Base-by-base conservation (phyloP, 2,888 invertebrate genomes). In the Willowsia nigromaculata region DNA sequence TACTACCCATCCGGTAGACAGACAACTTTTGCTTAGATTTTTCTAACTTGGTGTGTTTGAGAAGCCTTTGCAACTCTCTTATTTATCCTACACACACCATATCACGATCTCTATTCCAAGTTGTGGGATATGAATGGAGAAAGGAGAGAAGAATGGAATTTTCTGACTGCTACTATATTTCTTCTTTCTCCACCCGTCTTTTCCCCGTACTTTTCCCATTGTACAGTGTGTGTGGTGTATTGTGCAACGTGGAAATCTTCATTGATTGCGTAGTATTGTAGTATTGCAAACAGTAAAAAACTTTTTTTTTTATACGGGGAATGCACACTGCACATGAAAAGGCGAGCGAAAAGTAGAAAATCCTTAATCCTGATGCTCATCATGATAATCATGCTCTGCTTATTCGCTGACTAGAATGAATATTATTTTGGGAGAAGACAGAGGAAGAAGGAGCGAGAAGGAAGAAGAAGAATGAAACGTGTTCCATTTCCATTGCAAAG, bases 201-300 rank as follows among this genome's bases (percentile, higher is more conserved):
- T 59, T 22, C 22, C 22, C 11, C 13, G n/a, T 40, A 9, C 80
- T 59, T 40, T 43, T 25, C 43, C 18, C 40, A 13, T 40, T 71
- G 62, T 22, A 22, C 6, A 53, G n/a, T 53, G 13, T 53, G 37
- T 37, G 11, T 22, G 74, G 40, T 62, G 30, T 62, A 18, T 33
- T 62, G 81, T 81, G 59, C 62, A 43, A 81, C 40, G 62, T 81
- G 50, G 68, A 83, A 47, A 83, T 83, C 47, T 83, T 83, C 68
- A 83, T 83, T 83, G 83, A 83, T 83, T 83, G 50, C 47, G 7
- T 5, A n/a, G n/a, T n/a, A 22, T 71, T 37, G 43, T 71, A 22
- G n/a, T n/a, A n/a, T n/a, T n/a, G n/a, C n/a, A n/a, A n/a, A n/a
- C n/a, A n/a, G n/a, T n/a, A n/a, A n/a, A n/a, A n/a, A n/a, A n/a